Base-by-base conservation (phyloP, 2,888 invertebrate genomes). In the Myopa testacea region DNA sequence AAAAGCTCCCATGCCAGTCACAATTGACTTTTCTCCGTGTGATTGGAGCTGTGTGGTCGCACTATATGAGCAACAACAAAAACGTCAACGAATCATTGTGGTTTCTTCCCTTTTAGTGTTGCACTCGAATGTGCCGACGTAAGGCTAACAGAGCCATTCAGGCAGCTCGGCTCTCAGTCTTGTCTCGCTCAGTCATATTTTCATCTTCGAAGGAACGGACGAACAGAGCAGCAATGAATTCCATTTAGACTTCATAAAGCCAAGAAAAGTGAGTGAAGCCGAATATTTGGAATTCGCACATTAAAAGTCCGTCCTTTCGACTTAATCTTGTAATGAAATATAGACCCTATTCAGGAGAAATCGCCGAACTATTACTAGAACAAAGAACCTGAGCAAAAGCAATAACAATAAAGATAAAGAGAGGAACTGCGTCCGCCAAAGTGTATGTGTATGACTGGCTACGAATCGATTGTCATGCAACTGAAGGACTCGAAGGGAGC, bases 381-480 rank as follows among this genome's bases (percentile, higher is more conserved):
- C 26, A 69, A 60, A 62, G 60, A 37, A 65, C 7, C n/a, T 34
- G n/a, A 65, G n/a, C 7, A 60, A 10, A 55, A 3, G 34, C n/a
- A 58, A 65, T 63, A 60, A 60, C n/a, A 69, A 55, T 45, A 65
- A 50, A 50, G 63, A 63, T 12, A 55, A 65, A n/a, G 14, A 26
- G 19, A 45, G 45, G 62, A 73, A 73, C 19, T 38, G 40, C 58
- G 67, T 40, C 34, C n/a, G 26, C 34, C 34, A 12, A 19, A 6
- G 62, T 62, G 34, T 63, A 45, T 62, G 62, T 38, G 26, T 40
- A 73, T 75, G 75, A 75, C 68, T 69, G 40, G 50, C 16, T 55
- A 16, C 67, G 68, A 75, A 75, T 75, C 75, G 75, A 75, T 75
- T 60, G 75, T 50, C 69, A 68, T 38, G 58, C 58, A 75, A n/a